A percentile compares a stretch with the other conserved stretches of the same genome.
Conservation (phyloP, 2,888 invertebrate species). For the Pterostichus niger region DNA sequence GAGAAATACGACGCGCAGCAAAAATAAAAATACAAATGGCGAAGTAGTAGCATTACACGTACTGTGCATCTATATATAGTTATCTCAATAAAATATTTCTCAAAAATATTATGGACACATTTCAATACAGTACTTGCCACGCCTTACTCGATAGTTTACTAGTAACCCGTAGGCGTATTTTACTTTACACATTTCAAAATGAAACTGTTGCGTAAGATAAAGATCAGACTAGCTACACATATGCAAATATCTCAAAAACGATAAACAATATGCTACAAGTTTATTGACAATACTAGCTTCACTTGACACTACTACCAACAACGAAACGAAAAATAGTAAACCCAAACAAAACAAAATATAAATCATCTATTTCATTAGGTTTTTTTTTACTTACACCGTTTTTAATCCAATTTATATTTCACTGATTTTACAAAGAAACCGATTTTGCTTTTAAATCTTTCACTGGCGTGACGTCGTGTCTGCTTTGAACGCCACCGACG, state of each 20-base stretch:
- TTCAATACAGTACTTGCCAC: constrained; percentile 20
- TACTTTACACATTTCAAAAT: constrained; percentile 48
- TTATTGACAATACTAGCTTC: constrained; percentile 20
- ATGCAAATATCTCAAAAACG: not conserved
- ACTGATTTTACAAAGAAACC: constrained; percentile 34
- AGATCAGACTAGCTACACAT: constrained; percentile 42
- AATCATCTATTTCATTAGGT: not conserved
- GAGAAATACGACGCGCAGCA: not conserved
- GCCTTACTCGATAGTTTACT: constrained; percentile 41
- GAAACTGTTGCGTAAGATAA: constrained; percentile 7
- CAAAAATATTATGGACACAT: constrained; percentile 11
- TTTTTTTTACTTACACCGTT: constrained; percentile 53
- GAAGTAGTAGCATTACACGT: not conserved
- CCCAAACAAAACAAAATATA: constrained; percentile 1
- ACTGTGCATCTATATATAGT: constrained; percentile 15
- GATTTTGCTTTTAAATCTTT: constrained; percentile 50
- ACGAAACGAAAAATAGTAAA: constrained; percentile 16
- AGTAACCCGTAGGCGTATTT: constrained; percentile 35
- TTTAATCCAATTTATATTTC: constrained; percentile 29
- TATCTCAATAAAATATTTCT: constrained; percentile 4
- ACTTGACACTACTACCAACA: constrained; percentile 37
- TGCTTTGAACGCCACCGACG: constrained; percentile 58
- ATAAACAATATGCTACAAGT: constrained; percentile 50
- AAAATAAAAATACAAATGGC: constrained; percentile 20
- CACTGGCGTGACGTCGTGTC: constrained; percentile 35